Conservation (phyloP, 1,140 invertebrate species). For the Apis florea region DNA sequence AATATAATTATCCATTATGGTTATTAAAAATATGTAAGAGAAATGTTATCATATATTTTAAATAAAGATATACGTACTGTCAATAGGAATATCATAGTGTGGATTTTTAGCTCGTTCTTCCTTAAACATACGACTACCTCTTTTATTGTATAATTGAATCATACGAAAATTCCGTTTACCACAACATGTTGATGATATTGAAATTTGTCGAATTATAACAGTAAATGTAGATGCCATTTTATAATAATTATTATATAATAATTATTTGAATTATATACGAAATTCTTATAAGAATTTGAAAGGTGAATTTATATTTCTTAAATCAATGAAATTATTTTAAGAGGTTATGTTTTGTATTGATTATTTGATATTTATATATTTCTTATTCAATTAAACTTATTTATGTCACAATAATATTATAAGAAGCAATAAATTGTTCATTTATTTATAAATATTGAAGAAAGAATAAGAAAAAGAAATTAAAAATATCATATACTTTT, state of each 20-base stretch:
- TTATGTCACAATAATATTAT: too few species aligned
- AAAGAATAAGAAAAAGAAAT: too few species aligned
- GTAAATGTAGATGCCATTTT: constrained; percentile 37
- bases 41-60: background rate
- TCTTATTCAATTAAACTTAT: too few species aligned
- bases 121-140: constrained; percentile 86
- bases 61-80: constrained; percentile 43
- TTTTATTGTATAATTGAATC: constrained; percentile 86
- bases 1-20: background rate
- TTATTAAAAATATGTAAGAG: background rate
- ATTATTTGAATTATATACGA: background rate
- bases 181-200: constrained; percentile 81
- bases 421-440: too few species aligned
- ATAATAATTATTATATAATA: background rate
- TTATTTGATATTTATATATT: too few species aligned
- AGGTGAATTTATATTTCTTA: too few species aligned
- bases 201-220: constrained; percentile 79
- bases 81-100: constrained; percentile 59
- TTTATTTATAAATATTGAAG: too few species aligned
- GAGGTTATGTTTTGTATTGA: too few species aligned
- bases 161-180: constrained; percentile 91
- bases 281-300: background rate
- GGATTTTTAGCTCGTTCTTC: constrained; percentile 81
- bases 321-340: background rate
- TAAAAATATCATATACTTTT: too few species aligned